A percentile compares a stretch with the other conserved stretches of the same genome.
Conservation (phyloP, 2,888 invertebrate genomes). For the Leucophenga maculata region DNA sequence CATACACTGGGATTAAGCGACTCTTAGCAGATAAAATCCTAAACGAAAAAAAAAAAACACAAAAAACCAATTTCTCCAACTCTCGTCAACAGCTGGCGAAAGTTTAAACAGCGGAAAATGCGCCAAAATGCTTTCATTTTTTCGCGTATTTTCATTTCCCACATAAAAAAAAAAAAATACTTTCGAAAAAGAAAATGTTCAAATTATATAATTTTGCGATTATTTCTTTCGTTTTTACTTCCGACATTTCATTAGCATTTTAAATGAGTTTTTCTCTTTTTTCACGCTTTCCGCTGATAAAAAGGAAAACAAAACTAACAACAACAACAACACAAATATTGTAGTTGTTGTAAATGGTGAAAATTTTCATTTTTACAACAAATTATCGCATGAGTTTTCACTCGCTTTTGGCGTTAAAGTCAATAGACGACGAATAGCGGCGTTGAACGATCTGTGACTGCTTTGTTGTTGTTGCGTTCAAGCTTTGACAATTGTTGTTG, state of each 20-base stretch:
- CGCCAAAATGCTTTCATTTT: conserved; percentile 38
- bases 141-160: conserved; percentile 40
- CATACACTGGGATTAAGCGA: conserved; percentile 26
- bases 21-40: conserved; percentile 32
- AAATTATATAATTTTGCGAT: conserved; percentile 55
- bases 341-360: conserved; percentile 57
- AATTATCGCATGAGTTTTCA: conserved; percentile 67
- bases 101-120: conserved; percentile 36
- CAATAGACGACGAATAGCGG: conserved; percentile 13
- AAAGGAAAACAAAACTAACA: conserved; percentile 41
- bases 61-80: conserved; percentile 7
- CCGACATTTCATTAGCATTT: conserved; percentile 64
- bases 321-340: conserved; percentile 39
- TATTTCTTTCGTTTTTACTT: conserved; percentile 50
- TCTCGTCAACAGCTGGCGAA: conserved; percentile 34
- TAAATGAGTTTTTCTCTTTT: conserved; percentile 51
- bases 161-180: conserved; percentile 31
- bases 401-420: conserved; percentile 41
- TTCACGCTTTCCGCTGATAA: conserved; percentile 41
- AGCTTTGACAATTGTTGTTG: not conserved
- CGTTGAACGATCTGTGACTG: not conserved
- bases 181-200: conserved; percentile 7
- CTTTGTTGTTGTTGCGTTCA: conserved; percentile 23
- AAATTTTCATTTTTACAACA: conserved; percentile 64
- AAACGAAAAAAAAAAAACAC: conserved; percentile 23